These are phyloP conservation scores for Bugula neritina DNA, from an alignment of 2,888 invertebrate genomes.

Conservation along the genomic window DNA sequence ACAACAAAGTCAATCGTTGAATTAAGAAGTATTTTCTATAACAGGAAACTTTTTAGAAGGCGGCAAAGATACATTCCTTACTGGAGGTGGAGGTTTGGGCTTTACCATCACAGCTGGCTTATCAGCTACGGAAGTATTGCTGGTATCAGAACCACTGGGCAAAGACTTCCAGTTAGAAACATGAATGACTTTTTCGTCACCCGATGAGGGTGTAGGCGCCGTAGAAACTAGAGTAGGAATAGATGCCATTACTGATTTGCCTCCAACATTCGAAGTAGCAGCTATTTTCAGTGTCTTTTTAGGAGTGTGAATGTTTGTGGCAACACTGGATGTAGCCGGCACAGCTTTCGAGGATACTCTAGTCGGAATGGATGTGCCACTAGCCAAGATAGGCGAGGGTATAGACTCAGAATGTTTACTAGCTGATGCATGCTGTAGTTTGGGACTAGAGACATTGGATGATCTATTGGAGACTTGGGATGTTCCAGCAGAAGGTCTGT, in stretches of 20 bases:
- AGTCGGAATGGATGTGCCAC: neutral
- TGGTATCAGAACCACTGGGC: neutral
- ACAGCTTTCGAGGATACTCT: neutral
- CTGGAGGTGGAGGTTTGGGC: constrained; percentile 23
- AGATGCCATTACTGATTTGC: too few relatives aligned
- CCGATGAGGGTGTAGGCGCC: neutral
- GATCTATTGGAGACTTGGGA: neutral
- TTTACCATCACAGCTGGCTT: neutral
- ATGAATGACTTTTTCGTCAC: neutral
- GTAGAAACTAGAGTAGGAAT: neutral
- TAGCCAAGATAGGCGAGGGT: neutral
- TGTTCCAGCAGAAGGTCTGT: neutral
- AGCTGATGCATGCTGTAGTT: neutral
- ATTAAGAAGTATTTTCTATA: constrained; percentile 18
- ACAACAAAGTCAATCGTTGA: neutral
- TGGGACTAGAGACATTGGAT: neutral
- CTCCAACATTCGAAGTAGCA: neutral
- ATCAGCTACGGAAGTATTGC: neutral
- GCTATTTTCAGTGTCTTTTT: neutral
- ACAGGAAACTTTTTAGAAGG: neutral
- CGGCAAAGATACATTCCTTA: constrained; percentile 6
- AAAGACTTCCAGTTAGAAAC: neutral
- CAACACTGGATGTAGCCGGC: neutral
- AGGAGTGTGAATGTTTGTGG: neutral
- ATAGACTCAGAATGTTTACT: neutral